Evolutionary conservation across 2,888 invertebrate species (phyloP).

Genomic region (Caenorhabditis sulstoni): DNA sequence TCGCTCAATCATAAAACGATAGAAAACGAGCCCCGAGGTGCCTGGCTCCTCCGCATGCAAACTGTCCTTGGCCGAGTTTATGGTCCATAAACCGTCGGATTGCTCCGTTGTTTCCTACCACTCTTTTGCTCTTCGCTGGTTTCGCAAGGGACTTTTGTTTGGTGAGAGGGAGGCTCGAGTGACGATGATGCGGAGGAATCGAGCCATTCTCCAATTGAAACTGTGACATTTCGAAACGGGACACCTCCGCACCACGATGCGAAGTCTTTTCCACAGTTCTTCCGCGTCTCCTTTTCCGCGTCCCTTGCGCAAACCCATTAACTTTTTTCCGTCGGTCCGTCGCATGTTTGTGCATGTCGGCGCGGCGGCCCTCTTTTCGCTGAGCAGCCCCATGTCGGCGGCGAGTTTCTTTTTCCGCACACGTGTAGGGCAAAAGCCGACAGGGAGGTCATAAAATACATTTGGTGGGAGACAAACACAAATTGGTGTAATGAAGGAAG

Average conservation of each 20-base stretch:
- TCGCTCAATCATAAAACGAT: constrained; percentile 20
- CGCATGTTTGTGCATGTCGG: neutral
- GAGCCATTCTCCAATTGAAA: too few relatives aligned
- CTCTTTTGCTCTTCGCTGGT: neutral
- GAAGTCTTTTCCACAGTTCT: too few relatives aligned
- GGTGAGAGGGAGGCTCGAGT: too few relatives aligned
- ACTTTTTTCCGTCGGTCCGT: neutral
- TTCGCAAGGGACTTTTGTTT: neutral
- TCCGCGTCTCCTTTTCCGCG: constrained; percentile 5
- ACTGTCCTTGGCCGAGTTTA: constrained; percentile 9
- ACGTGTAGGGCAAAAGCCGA: constrained; percentile 15
- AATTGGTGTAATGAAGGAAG: constrained; percentile 8
- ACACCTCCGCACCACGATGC: too few relatives aligned
- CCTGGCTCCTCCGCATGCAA: neutral
- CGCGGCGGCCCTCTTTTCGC: constrained; percentile 2
- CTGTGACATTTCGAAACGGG: too few relatives aligned
- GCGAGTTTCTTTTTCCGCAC: constrained; percentile 3
- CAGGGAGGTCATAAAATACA: constrained; percentile 16
- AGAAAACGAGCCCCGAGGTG: neutral
- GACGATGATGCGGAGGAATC: too few relatives aligned
- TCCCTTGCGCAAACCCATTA: neutral
- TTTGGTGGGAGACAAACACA: constrained; percentile 3
- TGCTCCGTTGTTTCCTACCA: too few relatives aligned
- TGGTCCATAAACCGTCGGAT: constrained; percentile 3
- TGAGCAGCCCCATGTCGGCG: neutral